Evolutionary conservation across 1,140 invertebrate genomes (phyloP).

Genomic region (Euglossa dilemma): DNA sequence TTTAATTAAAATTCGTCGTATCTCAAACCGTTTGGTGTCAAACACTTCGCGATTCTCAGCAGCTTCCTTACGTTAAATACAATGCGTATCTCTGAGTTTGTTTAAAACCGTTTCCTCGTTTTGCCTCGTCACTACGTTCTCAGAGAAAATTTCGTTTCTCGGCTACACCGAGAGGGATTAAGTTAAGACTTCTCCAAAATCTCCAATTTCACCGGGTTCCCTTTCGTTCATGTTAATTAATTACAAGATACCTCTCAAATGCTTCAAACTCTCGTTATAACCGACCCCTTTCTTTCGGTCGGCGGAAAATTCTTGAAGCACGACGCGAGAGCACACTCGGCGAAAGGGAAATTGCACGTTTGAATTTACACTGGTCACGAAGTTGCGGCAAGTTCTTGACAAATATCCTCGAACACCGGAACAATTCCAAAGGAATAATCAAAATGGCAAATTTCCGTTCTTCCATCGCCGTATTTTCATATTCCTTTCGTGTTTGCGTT

Average conservation of each 20-base stretch:
- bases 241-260: slow-evolving; percentile 4
- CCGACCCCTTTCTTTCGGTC: background rate
- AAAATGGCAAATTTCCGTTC: no score
- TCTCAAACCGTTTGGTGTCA: no score
- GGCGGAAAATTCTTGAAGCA: background rate
- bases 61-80: background rate
- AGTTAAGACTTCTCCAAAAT: background rate
- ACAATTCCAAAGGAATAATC: no score
- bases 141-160: background rate
- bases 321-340: background rate
- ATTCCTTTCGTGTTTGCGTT: no score
- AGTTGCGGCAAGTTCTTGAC: background rate
- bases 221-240: slow-evolving; percentile 1
- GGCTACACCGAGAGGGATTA: background rate
- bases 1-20: no score
- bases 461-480: no score
- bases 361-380: background rate
- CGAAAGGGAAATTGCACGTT: background rate
- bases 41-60: background rate
- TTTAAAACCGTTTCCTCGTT: background rate
- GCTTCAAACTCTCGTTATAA: slow-evolving; percentile 1
- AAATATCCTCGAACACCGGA: no score
- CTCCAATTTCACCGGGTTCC: slow-evolving; percentile 5
- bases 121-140: background rate
- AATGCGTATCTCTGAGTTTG: no score